These are phyloP conservation scores for Drosophila paulistorum DNA, from an alignment of 1,140 invertebrate species.

Conservation along the genomic window DNA sequence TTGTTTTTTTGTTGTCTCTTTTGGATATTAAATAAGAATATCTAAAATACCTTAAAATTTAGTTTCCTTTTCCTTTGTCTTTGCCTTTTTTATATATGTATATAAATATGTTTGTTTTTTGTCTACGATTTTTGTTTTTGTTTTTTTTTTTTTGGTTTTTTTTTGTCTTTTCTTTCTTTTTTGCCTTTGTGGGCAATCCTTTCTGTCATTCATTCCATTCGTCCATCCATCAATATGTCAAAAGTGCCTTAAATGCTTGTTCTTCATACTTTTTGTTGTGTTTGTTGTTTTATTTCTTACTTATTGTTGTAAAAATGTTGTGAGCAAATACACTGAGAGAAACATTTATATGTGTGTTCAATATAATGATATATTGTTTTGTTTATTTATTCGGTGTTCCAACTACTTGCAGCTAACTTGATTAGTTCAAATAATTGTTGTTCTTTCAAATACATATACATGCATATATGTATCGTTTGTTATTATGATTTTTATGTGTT, in stretches of 20 bases:
- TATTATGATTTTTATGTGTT: constrained; percentile 11
- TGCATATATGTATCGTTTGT: constrained; percentile 4
- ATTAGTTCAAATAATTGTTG: constrained; percentile 80
- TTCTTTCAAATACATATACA: constrained; percentile 9
- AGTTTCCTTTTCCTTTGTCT: constrained; percentile 34
- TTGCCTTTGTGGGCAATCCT: constrained; percentile 62
- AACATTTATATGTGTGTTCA: constrained; percentile 69
- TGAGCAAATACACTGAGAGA: constrained; percentile 81
- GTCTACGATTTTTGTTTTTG: constrained; percentile 3
- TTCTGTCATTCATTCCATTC: constrained; percentile 38
- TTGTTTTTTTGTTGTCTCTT: constrained; percentile 28
- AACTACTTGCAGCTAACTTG: constrained; percentile 83
- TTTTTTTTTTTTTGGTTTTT: constrained; percentile 31
- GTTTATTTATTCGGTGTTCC: constrained; percentile 25
- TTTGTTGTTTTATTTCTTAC: constrained; percentile 48
- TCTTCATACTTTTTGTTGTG: constrained; percentile 42
- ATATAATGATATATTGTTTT: constrained; percentile 27
- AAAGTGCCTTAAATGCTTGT: constrained; percentile 73
- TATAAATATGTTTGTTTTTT: constrained; percentile 65
- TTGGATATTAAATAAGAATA: constrained; percentile 84
- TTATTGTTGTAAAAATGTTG: constrained; percentile 71
- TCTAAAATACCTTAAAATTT: constrained; percentile 83
- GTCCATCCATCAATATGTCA: constrained; percentile 54
- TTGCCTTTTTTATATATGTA: constrained; percentile 57
- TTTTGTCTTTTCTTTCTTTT: constrained; percentile 34